A percentile compares a stretch with the other conserved stretches of the same genome.
Conservation (phyloP, 2,113 vertebrate species). For the Perognathus longimembris region DNA sequence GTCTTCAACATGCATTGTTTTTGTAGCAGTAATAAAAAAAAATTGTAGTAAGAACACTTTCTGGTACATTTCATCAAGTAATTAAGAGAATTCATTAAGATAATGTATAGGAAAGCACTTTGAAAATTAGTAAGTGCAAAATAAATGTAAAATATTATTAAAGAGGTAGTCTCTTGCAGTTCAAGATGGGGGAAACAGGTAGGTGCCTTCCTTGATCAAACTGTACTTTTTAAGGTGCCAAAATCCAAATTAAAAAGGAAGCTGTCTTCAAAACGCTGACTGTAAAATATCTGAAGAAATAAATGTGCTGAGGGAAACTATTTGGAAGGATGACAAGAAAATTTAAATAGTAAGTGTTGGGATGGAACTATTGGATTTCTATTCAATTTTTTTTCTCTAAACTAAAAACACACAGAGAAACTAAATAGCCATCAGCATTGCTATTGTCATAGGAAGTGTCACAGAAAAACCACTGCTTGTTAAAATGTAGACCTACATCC, state of each 20-base stretch:
- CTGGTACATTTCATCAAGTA: slow-evolving; percentile 7
- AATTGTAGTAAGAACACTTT: slow-evolving; percentile 19
- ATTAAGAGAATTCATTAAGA: slow-evolving; percentile 63
- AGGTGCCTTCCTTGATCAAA: background rate
- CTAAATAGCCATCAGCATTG: background rate
- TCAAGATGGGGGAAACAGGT: background rate
- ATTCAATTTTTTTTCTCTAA: slow-evolving; percentile 32
- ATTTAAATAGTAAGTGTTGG: slow-evolving; percentile 53
- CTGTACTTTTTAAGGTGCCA: slow-evolving; percentile 48
- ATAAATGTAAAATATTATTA: slow-evolving; percentile 42
- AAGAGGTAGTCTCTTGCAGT: background rate
- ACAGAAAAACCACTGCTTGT: background rate
- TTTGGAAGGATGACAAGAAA: slow-evolving; percentile 62
- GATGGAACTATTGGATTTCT: slow-evolving; percentile 3
- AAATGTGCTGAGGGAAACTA: slow-evolving; percentile 60
- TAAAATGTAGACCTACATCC: slow-evolving; percentile 9
- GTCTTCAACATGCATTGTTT: background rate
- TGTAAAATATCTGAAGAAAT: slow-evolving; percentile 39
- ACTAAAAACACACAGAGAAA: background rate
- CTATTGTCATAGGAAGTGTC: background rate
- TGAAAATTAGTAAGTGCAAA: slow-evolving; percentile 34
- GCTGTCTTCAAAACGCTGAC: slow-evolving; percentile 45
- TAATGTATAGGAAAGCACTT: slow-evolving; percentile 48
- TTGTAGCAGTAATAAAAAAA: slow-evolving; percentile 40
- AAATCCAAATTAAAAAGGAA: slow-evolving; percentile 66